Evolutionary conservation across 2,113 vertebrate species (phyloP), one percentile per base, ranked within the genome.

Genomic region (Limnothrissa miodon): DNA sequence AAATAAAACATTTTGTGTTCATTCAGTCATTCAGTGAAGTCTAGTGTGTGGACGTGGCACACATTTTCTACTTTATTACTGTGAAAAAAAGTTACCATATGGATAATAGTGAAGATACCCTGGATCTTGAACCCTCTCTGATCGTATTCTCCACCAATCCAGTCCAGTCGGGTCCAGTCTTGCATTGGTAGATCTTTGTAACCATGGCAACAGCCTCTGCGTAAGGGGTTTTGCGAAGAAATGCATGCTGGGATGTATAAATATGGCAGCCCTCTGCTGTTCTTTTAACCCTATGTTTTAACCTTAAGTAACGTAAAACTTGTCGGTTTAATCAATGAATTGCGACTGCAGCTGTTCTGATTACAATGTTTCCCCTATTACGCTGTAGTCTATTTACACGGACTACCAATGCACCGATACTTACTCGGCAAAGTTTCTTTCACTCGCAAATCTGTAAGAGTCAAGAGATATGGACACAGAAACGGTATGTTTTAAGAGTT

Each of bases 331-430:
- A 82, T 81, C 11, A 4, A 74, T 36, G 19, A 48, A 25, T 82
- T 45, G 11, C 48, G 66, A 0, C 80, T 48, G 19, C 62, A 15
- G 45, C 36, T 23, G 7, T 83, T 0, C 79, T 4, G 1, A 9
- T 44, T 39, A 80, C 87, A 81, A 93, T 94, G 93, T 87, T 93
- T 87, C 89, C 89, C 25, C 78, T 93, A 23, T 83, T 93, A 39
- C 92, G 91, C 25, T 92, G 89, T 70, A 89, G 88, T 85, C 81
- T 84, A 39, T 62, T 89, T 29, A 78, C 74, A 86, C 29, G 25
- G 33, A 66, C 59, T 66, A 10, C 59, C 45, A 83, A 45, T 85
- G 56, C 48, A 79, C 86, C 23, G 25, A 80, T 21, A 83, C 85
- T 53, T 84, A 88, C 0, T 36, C 88, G 89, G 21, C 62, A n/a